Evolutionary conservation across 2,888 invertebrate species (phyloP).

Genomic region (Meandrusa payeni): DNA sequence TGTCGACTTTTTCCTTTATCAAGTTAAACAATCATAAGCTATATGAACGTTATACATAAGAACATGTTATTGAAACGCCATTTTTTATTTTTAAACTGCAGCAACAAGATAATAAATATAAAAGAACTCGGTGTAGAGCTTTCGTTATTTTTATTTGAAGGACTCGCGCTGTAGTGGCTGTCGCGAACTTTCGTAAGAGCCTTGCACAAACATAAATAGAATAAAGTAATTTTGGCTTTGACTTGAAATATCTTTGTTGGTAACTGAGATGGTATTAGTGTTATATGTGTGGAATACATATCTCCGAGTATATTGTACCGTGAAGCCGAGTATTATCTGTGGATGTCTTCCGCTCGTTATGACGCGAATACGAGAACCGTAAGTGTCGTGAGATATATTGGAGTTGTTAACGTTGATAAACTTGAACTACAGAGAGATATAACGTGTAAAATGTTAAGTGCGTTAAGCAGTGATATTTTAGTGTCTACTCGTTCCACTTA

Average conservation of each 20-base stretch:
- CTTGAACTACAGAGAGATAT: too few relatives aligned
- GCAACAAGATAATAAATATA: too few relatives aligned
- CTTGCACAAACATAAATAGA: conserved; percentile 10
- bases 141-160: neutral
- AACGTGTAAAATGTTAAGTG: too few relatives aligned
- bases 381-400: conserved; percentile 3
- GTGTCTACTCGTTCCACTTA: too few relatives aligned
- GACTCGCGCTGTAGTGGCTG: too few relatives aligned
- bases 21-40: too few relatives aligned
- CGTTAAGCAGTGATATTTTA: too few relatives aligned
- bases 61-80: too few relatives aligned
- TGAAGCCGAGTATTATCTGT: conserved; percentile 13
- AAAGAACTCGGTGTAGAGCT: too few relatives aligned
- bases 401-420: conserved; percentile 7
- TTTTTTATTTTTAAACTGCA: too few relatives aligned
- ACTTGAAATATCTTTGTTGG: conserved; percentile 10
- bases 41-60: too few relatives aligned
- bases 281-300: conserved; percentile 13
- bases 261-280: conserved; percentile 15
- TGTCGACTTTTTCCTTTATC: too few relatives aligned
- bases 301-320: conserved; percentile 1
- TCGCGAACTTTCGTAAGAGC: neutral
- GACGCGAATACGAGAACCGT: conserved; percentile 7
- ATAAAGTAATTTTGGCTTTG: conserved; percentile 14
- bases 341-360: conserved; percentile 16